Percentiles rank a stretch among this genome's conserved stretches.
These are phyloP conservation scores for Trichonephila inaurata DNA, from an alignment of 1,140 invertebrate genomes.

Conservation along the genomic window DNA sequence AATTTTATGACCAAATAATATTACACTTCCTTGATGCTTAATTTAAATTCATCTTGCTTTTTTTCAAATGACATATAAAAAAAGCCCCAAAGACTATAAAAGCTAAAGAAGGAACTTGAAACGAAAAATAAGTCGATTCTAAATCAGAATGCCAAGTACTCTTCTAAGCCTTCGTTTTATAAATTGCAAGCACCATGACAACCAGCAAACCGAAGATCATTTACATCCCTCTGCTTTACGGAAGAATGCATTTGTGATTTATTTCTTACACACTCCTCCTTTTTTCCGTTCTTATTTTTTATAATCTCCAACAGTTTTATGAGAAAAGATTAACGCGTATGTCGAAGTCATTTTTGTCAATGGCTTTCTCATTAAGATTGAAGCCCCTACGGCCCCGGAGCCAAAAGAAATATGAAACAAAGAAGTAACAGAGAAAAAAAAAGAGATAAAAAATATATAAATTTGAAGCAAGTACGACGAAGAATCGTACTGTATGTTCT, in stretches of 20 bases:
- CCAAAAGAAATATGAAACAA: slow-evolving; percentile 68
- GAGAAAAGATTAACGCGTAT: slow-evolving; percentile 64
- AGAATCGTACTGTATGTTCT: slow-evolving; percentile 58
- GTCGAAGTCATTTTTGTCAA: slow-evolving; percentile 73
- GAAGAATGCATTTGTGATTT: slow-evolving; percentile 36
- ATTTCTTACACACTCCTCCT: slow-evolving; percentile 8
- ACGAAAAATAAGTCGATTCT: background rate
- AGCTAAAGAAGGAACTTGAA: background rate
- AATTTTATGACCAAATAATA: too few species aligned
- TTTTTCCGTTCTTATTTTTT: background rate
- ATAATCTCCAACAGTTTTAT: slow-evolving; percentile 40
- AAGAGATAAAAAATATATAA: background rate
- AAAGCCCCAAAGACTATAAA: background rate
- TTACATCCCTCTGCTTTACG: slow-evolving; percentile 34
- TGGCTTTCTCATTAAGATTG: slow-evolving; percentile 69
- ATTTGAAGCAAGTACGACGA: background rate
- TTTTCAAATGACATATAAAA: background rate
- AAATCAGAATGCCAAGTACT: background rate
- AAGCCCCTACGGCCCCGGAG: background rate
- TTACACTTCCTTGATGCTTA: too few species aligned
- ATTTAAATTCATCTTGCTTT: background rate
- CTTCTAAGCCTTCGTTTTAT: background rate
- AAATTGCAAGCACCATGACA: slow-evolving; percentile 54
- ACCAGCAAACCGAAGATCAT: slow-evolving; percentile 50
- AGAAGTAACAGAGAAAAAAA: background rate